A percentile compares a stretch with the other conserved stretches of the same genome.
These are phyloP conservation scores for Philereme vetulata DNA, from an alignment of 2,888 invertebrate species.

Conservation along the genomic window DNA sequence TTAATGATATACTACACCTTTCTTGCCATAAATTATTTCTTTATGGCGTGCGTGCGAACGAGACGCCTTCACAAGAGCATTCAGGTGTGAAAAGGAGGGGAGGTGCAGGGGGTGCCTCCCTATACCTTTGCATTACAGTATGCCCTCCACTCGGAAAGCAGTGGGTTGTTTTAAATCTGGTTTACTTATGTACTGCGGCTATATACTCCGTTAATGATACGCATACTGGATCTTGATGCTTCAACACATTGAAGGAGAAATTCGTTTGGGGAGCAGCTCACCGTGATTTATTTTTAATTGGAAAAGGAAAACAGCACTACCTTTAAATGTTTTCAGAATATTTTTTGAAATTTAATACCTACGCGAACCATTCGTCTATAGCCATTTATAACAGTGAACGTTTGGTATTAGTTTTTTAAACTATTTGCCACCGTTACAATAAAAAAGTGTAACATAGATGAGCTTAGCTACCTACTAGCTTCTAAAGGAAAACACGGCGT, in stretches of 20 bases:
- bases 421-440: too few species aligned
- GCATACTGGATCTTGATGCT: conserved; percentile 33
- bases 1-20: conserved; percentile 80
- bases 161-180: conserved; percentile 67
- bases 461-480: too few species aligned
- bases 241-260: conserved; percentile 16
- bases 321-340: not conserved
- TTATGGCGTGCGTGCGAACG: conserved; percentile 55
- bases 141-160: conserved; percentile 41
- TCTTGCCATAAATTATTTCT: conserved; percentile 71
- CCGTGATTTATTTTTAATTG: conserved; percentile 13
- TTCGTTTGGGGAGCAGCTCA: conserved; percentile 16
- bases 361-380: too few species aligned
- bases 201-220: conserved; percentile 41
- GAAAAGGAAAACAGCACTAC: not conserved
- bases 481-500: too few species aligned
- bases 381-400: too few species aligned
- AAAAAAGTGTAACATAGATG: too few species aligned
- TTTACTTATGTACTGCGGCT: conserved; percentile 60
- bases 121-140: conserved; percentile 43
- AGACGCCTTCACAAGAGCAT: conserved; percentile 32
- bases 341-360: too few species aligned
- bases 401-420: too few species aligned
- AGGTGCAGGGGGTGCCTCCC: conserved; percentile 58
- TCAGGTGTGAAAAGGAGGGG: conserved; percentile 42